Evolutionary conservation across 2,888 invertebrate genomes (phyloP).

Genomic region (Trissolcus japonicus): DNA sequence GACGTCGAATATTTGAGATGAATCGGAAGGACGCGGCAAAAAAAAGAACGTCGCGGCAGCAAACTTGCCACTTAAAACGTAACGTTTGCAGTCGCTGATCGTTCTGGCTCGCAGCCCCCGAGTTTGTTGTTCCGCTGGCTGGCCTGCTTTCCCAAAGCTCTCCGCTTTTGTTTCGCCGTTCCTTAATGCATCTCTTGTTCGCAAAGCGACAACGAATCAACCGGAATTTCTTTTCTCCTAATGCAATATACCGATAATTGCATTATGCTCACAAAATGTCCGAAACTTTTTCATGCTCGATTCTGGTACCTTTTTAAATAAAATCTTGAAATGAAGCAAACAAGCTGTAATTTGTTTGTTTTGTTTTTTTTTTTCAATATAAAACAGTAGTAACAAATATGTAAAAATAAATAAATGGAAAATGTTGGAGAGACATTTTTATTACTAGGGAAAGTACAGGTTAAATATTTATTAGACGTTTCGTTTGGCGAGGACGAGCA

Average conservation of each 20-base stretch:
- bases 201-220: slow-evolving; percentile 40
- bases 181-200: slow-evolving; percentile 67
- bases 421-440: no score
- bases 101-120: slow-evolving; percentile 58
- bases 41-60: slow-evolving; percentile 57
- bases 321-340: no score
- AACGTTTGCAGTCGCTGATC: slow-evolving; percentile 54
- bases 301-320: neutral
- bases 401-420: no score
- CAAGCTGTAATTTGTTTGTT: neutral
- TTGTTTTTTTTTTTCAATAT: no score
- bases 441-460: no score
- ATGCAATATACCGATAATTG: slow-evolving; percentile 55
- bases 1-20: slow-evolving; percentile 57
- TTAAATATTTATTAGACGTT: no score
- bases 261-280: slow-evolving; percentile 41
- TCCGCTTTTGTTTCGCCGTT: slow-evolving; percentile 67
- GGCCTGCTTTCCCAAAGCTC: slow-evolving; percentile 63
- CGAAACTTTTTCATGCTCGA: slow-evolving; percentile 18
- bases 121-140: slow-evolving; percentile 60
- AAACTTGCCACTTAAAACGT: slow-evolving; percentile 73
- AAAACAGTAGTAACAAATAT: neutral
- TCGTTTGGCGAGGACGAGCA: no score
- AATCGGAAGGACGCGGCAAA: slow-evolving; percentile 50
- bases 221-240: slow-evolving; percentile 45